Conservation (phyloP, 2,113 vertebrate species). For the Sinocyclocheilus rhinocerous region DNA sequence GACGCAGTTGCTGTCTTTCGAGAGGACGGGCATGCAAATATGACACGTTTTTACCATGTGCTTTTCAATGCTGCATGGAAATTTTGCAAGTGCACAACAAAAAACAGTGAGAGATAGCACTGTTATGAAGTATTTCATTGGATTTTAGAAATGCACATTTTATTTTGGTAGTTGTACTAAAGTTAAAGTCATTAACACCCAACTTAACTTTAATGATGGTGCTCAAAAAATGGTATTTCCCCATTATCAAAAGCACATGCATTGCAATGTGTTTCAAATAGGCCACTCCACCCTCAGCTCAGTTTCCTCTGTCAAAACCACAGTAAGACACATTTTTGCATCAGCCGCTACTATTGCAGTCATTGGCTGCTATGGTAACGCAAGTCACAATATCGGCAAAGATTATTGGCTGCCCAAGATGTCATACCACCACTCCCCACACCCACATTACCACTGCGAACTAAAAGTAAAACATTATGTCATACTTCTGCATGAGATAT, state of each 20-base stretch:
- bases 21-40: conserved; percentile 20
- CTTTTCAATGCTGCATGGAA: not conserved
- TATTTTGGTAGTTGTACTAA: not conserved
- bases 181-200: not conserved
- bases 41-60: conserved; percentile 36
- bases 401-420: conserved; percentile 47
- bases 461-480: conserved; percentile 50
- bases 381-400: not conserved
- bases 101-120: not conserved
- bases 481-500: conserved; percentile 44
- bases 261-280: not conserved
- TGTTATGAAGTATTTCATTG: not conserved
- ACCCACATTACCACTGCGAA: conserved; percentile 37
- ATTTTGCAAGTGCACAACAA: not conserved
- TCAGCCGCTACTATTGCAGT: conserved; percentile 26
- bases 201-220: not conserved
- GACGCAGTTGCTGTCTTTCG: conserved; percentile 35
- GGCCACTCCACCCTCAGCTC: not conserved
- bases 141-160: not conserved
- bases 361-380: conserved; percentile 15
- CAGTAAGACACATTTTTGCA: conserved; percentile 8
- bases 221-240: not conserved
- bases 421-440: conserved; percentile 57
- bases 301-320: conserved; percentile 37
- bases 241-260: conserved; percentile 4